Conservation (phyloP, 2,888 invertebrate genomes). For the Leptothorax acervorum region DNA sequence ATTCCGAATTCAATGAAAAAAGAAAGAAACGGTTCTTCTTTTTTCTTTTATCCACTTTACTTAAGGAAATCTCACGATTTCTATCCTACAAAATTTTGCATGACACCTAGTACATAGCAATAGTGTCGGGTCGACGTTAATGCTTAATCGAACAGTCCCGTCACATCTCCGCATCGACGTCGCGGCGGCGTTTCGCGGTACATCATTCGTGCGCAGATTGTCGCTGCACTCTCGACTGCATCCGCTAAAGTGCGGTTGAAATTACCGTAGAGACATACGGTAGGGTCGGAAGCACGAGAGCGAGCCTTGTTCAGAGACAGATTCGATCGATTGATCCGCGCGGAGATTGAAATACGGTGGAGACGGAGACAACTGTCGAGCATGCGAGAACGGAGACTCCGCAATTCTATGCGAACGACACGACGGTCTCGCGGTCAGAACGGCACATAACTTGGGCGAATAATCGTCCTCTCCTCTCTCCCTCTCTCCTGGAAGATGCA, state of each 20-base stretch:
- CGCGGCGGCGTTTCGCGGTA: constrained; percentile 22
- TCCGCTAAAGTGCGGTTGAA: constrained; percentile 38
- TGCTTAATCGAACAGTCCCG: constrained; percentile 42
- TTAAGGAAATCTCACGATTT: not conserved
- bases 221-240: constrained; percentile 31
- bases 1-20: not conserved
- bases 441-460: constrained; percentile 75
- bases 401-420: constrained; percentile 75
- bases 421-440: constrained; percentile 72
- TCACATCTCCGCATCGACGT: constrained; percentile 26
- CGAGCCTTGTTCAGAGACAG: constrained; percentile 23
- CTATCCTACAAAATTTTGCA: not conserved
- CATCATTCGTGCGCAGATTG: constrained; percentile 28
- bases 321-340: constrained; percentile 25
- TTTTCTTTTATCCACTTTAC: not conserved
- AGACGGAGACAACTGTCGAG: constrained; percentile 19
- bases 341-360: constrained; percentile 30
- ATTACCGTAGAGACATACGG: constrained; percentile 24
- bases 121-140: constrained; percentile 13
- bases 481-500: constrained; percentile 73
- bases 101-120: not conserved
- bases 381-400: constrained; percentile 64
- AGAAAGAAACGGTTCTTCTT: not conserved
- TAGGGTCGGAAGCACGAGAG: not conserved
- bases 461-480: constrained; percentile 66